Base-by-base conservation (phyloP, 2,888 invertebrate species). In the Scelioninae gen. 2 region DNA sequence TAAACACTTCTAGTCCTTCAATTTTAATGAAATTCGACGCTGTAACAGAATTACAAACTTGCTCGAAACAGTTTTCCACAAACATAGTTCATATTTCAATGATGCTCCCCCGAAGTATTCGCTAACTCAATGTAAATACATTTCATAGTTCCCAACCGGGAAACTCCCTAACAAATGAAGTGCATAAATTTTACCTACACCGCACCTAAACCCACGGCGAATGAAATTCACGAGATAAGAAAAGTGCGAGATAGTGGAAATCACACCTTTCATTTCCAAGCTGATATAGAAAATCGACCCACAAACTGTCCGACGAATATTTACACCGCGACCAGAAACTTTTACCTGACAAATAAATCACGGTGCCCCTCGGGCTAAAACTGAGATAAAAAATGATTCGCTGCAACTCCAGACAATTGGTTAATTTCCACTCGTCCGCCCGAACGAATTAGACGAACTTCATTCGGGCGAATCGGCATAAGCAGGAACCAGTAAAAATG, bases 21-120 rank as follows among this genome's bases (percentile, higher is more conserved):
- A 53, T 5, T 31, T 10, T 64, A 64, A 64, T 64, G 63, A 53
- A 64, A 64, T 64, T 52, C 13, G 52, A 64, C 9, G 18, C 31
- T 53, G 28, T 19, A 64, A 64, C 22, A 15, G 28, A 43, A 53
- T 63, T 63, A 28, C 43, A 50, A 63, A 63, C 46, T 63, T 52
- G 33, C 19, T 13, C 22, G n/a, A 13, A 52, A 63, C 63, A 35
- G 63, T 53, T 64, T 64, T 64, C 63, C 35, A 41, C 45, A 53
- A 43, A 45, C 63, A 46, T 55, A 55, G 64, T 64, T 55, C 55
- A 65, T 67, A 50, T 67, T 67, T 57, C 57, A 67, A 28, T 46
- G 46, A 55, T 50, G 16, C 46, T 53, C 37, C 37, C 11, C 37
- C 37, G 10, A 55, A 55, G 53, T 55, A 46, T 55, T 55, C 28